Conservation (phyloP, 2,113 vertebrate genomes). For the Myodes glareolus region DNA sequence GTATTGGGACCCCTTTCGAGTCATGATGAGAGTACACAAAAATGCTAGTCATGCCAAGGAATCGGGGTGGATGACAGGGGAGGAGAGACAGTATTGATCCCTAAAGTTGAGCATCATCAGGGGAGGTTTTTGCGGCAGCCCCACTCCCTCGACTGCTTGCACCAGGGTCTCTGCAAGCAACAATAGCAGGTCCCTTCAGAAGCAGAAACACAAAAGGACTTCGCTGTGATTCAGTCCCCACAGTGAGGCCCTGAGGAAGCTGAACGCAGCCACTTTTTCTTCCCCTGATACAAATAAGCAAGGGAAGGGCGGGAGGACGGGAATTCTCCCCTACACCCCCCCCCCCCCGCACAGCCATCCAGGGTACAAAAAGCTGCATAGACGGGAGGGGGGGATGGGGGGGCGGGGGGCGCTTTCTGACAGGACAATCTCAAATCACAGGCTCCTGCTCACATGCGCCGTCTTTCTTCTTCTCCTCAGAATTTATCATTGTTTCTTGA, state of each 20-base stretch:
- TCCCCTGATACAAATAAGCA: conserved; percentile 82
- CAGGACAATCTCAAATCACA: conserved; percentile 70
- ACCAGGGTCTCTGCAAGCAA: conserved; percentile 80
- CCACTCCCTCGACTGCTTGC: conserved; percentile 61
- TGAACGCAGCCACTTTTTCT: conserved; percentile 84
- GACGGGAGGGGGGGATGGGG: background rate
- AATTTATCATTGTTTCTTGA: conserved; percentile 74
- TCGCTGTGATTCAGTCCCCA: conserved; percentile 86
- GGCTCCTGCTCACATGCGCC: conserved; percentile 35
- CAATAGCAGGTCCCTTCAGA: conserved; percentile 86
- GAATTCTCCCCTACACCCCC: conserved; percentile 61
- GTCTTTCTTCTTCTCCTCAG: conserved; percentile 49
- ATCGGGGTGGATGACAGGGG: conserved; percentile 75
- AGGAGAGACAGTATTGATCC: conserved; percentile 75
- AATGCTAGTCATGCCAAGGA: conserved; percentile 79
- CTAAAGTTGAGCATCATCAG: conserved; percentile 73
- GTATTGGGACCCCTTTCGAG: conserved; percentile 67
- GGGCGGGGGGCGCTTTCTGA: conserved; percentile 57
- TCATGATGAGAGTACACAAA: conserved; percentile 72
- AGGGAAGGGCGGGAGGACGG: background rate
- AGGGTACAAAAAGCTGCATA: conserved; percentile 37
- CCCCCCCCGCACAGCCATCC: background rate
- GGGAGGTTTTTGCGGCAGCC: conserved; percentile 72
- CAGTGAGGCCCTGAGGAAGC: conserved; percentile 86
- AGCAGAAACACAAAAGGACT: conserved; percentile 86